These are phyloP conservation scores for Xanthorhoe spadicearia DNA, from an alignment of 2,888 invertebrate genomes.

Conservation along the genomic window DNA sequence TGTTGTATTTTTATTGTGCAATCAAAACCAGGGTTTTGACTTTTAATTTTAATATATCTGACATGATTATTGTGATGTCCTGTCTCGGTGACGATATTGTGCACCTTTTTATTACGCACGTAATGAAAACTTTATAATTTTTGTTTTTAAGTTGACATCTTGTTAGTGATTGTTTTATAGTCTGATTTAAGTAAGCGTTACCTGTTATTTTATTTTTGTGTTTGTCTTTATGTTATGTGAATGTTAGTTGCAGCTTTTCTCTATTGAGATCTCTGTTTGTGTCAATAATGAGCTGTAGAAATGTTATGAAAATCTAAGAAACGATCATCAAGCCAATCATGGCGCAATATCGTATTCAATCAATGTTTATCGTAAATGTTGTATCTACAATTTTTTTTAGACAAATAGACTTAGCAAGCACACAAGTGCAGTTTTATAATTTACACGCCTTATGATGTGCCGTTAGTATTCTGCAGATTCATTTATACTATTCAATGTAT, in stretches of 20 bases:
- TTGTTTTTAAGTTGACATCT: conserved; percentile 66
- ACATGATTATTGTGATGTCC: conserved; percentile 34
- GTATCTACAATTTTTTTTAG: conserved; percentile 12
- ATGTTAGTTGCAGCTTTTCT: conserved; percentile 28
- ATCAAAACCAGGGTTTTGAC: conserved; percentile 33
- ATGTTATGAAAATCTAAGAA: conserved; percentile 1
- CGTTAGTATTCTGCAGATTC: conserved; percentile 40
- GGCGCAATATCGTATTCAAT: background rate
- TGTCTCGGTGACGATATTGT: conserved; percentile 37
- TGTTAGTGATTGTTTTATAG: conserved; percentile 74
- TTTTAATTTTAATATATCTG: conserved; percentile 28
- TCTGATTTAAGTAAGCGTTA: conserved; percentile 77
- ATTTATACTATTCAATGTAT: conserved; percentile 31
- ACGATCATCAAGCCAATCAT: background rate
- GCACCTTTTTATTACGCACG: conserved; percentile 73
- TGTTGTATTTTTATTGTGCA: conserved; percentile 30
- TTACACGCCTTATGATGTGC: conserved; percentile 35
- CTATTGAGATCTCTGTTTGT: conserved; percentile 37
- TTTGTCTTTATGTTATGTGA: conserved; percentile 44
- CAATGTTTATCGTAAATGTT: background rate
- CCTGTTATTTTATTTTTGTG: conserved; percentile 69
- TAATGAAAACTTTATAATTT: conserved; percentile 61
- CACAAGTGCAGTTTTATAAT: conserved; percentile 33
- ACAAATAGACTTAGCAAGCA: conserved; percentile 15
- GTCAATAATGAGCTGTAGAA: conserved; percentile 13